Evolutionary conservation across 1,140 invertebrate genomes (phyloP).

Genomic region (Phortica variegata): DNA sequence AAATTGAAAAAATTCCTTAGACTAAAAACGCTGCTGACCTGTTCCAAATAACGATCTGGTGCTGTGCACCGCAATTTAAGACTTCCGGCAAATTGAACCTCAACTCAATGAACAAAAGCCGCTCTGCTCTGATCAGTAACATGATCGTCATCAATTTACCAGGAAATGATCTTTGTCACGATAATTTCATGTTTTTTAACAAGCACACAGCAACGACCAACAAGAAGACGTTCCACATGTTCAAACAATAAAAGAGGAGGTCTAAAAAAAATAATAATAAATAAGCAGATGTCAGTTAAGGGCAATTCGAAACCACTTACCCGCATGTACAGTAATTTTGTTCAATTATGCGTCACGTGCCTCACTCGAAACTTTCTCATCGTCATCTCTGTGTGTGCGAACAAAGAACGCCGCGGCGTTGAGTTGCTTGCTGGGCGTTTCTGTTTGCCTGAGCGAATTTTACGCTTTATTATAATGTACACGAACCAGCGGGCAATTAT

Average conservation of each 20-base stretch:
- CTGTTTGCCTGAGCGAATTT: conserved; percentile 22
- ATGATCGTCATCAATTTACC: no score
- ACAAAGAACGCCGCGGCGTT: background rate
- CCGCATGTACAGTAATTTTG: background rate
- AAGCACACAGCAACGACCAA: conserved; percentile 27
- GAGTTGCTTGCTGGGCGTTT: conserved; percentile 6
- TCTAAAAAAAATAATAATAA: no score
- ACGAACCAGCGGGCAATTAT: conserved; percentile 22
- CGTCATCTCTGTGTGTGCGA: background rate
- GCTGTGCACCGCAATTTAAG: no score
- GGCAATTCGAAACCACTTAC: background rate
- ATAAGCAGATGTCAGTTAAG: no score
- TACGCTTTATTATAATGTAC: conserved; percentile 42
- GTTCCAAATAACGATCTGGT: no score
- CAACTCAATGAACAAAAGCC: no score
- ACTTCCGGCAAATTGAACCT: no score
- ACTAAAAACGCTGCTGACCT: no score
- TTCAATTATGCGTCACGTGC: conserved; percentile 6
- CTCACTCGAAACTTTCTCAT: background rate
- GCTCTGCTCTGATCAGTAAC: no score
- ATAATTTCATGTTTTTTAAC: conserved; percentile 46
- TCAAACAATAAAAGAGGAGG: no score
- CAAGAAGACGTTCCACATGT: conserved; percentile 1
- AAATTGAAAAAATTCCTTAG: no score
- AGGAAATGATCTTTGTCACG: conserved; percentile 46